Base-by-base conservation (phyloP, 2,888 invertebrate genomes). In the Hypercompe scribonia region DNA sequence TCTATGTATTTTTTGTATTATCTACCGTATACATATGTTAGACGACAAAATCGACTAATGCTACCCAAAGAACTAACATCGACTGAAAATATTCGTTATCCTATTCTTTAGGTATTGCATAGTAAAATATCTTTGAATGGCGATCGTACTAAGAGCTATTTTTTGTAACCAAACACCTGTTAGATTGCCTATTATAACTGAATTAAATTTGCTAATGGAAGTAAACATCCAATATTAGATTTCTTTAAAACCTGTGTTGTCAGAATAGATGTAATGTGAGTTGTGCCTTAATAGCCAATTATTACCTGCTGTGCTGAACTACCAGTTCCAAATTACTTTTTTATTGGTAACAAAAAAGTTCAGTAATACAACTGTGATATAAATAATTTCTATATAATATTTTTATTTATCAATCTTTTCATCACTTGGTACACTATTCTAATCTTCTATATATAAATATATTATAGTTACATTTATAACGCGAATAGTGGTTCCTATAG, bases 271-370 rank as follows among this genome's bases (percentile, higher is more conserved):
- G 64, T 74, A 68, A 83, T 70, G 68, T 77, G 71, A 72, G 76
- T 80, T 75, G 75, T 79, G 78, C 74, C 78, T 66, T 84, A 80
- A 78, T 75, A 74, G 71, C 28, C 80, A 77, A 83, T 84, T 78
- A 82, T 76, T 80, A 76, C 82, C 82, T 39, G 84, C 82, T 84
- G 78, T 68, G 82, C 58, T 33, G 61, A 65, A 73, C 65, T 65
- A 78, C 65, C 72, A 67, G 68, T 76, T 73, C n/a, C 15, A 68
- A 77, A 80, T 77, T 67, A 77, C 15, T 66, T 71, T 50, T 79
- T 84, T 82, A 73, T 66, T 72, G 58, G 64, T 69, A 39, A 61
- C 36, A 78, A 77, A 79, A 79, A 76, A 50, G 68, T 58, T 39
- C 28, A 24, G 46, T 42, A 36, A 36, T 34, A 63, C 61, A 64